Conservation (phyloP, 2,888 invertebrate species). For the Andricus quercusramuli region DNA sequence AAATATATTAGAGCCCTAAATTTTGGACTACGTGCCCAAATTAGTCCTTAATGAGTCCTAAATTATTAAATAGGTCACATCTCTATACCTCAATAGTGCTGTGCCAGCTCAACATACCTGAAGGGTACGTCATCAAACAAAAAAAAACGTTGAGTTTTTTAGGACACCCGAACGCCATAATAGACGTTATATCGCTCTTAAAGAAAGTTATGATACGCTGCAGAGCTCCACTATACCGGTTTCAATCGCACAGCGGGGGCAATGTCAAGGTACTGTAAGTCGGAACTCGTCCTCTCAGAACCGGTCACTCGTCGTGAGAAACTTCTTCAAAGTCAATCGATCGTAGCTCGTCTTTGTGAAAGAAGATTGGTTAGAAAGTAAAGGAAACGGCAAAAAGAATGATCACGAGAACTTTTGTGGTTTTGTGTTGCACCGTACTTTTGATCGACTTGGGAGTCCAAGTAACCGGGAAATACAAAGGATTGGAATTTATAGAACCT, state of each 20-base stretch:
- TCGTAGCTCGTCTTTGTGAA: conserved; percentile 49
- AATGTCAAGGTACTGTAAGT: conserved; percentile 78
- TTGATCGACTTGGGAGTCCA: conserved; percentile 57
- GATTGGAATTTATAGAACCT: conserved; percentile 84
- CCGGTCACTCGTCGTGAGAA: conserved; percentile 73
- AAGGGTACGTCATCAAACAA: no score
- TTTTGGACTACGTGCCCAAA: no score
- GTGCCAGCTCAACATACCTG: no score
- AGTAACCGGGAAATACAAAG: conserved; percentile 71
- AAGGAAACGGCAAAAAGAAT: conserved; percentile 35
- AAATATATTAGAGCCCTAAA: no score
- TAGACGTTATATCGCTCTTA: not conserved
- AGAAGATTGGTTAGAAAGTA: conserved; percentile 17
- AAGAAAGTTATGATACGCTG: not conserved
- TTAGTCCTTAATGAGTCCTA: no score
- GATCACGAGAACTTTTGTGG: conserved; percentile 40
- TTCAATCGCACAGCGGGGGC: conserved; percentile 66
- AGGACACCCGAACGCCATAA: no score
- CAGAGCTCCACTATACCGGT: conserved; percentile 35
- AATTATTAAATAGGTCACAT: no score
- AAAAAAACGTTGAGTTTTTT: no score
- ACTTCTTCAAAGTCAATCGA: conserved; percentile 54
- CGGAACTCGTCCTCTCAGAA: conserved; percentile 67
- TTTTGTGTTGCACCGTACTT: conserved; percentile 53
- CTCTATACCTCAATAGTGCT: no score